Evolutionary conservation across 2,113 vertebrate species (phyloP).

Genomic region (Gallinago jamesoni): DNA sequence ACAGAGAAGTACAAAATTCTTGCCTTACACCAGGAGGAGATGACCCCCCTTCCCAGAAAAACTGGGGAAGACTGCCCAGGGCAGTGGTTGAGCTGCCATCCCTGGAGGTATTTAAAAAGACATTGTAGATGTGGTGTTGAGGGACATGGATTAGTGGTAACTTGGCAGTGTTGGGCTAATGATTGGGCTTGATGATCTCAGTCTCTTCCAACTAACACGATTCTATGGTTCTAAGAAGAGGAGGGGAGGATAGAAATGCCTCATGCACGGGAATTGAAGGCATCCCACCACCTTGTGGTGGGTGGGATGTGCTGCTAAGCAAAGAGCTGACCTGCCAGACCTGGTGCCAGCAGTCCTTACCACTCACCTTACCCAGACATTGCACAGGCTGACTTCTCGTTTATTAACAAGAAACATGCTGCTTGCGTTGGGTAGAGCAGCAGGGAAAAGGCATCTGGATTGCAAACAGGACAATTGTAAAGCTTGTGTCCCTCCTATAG

Average conservation of each 20-base stretch:
- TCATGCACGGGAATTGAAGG: neutral
- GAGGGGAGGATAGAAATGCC: neutral
- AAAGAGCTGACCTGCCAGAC: neutral
- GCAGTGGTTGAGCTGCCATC: neutral
- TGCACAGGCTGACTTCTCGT: neutral
- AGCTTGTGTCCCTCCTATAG: neutral
- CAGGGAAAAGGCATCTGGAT: neutral
- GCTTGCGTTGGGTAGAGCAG: rapidly evolving
- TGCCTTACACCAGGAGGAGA: neutral
- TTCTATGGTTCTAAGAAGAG: neutral
- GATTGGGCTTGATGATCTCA: neutral
- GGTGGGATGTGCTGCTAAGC: neutral
- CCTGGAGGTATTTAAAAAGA: neutral
- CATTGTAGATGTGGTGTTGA: neutral
- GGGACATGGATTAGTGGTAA: neutral
- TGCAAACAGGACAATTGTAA: neutral
- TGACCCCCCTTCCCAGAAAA: neutral
- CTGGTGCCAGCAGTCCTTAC: neutral
- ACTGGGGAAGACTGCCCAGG: neutral
- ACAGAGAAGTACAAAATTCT: neutral
- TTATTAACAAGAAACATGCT: neutral
- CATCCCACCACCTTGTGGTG: rapidly evolving
- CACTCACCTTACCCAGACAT: neutral
- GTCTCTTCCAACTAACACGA: neutral
- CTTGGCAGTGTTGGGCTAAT: neutral